A percentile compares a stretch with the other conserved stretches of the same genome.
These are phyloP conservation scores for Samia ricini DNA, from an alignment of 1,140 invertebrate genomes.

Conservation along the genomic window DNA sequence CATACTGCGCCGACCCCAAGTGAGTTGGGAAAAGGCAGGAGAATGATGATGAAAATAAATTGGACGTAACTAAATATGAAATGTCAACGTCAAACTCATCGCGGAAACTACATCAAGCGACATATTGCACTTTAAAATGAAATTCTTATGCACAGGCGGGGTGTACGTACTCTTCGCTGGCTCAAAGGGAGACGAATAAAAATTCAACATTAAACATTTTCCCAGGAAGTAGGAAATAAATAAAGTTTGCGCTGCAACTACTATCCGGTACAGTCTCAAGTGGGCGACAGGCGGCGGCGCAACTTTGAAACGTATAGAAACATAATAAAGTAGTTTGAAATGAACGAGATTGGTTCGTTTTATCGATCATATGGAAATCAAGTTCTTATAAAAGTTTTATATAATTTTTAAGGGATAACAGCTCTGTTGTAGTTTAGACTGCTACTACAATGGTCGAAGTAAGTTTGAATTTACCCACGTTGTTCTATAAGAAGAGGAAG, in stretches of 20 bases:
- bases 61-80: too few species aligned
- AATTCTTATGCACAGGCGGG: conserved; percentile 30
- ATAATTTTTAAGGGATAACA: too few species aligned
- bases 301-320: conserved; percentile 22
- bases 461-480: too few species aligned
- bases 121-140: conserved; percentile 44
- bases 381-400: neutral
- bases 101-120: conserved; percentile 8
- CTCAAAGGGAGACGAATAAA: conserved; percentile 39
- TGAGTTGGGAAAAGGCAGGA: too few species aligned
- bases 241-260: conserved; percentile 29
- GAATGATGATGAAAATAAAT: too few species aligned
- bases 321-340: conserved; percentile 24
- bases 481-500: too few species aligned
- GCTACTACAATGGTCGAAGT: too few species aligned
- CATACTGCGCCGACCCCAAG: too few species aligned
- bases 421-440: too few species aligned
- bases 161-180: conserved; percentile 3
- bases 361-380: conserved; percentile 5
- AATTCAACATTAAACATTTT: conserved; percentile 50
- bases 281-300: conserved; percentile 18
- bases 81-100: conserved; percentile 9
- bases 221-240: conserved; percentile 34
- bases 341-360: conserved; percentile 24
- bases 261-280: conserved; percentile 18